Percentiles rank a stretch among this genome's conserved stretches.
Conservation (phyloP, 2,888 invertebrate species). For the Harmothoe impar region DNA sequence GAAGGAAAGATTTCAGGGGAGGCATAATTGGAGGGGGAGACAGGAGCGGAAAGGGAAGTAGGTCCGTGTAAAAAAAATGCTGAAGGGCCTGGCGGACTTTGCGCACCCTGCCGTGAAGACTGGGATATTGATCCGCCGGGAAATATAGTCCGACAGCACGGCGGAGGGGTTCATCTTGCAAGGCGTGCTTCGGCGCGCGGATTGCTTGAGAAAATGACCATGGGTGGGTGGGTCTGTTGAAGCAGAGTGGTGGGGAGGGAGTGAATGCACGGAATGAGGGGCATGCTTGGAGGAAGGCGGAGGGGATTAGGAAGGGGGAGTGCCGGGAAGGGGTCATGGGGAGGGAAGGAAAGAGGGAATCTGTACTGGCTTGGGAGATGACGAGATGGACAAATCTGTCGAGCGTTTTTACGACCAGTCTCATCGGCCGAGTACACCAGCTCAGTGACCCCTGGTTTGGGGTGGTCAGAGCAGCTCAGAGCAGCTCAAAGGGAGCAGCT, state of each 20-base stretch:
- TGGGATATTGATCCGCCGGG: constrained; percentile 55
- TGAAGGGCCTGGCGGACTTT: constrained; percentile 28
- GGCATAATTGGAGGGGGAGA: too few species aligned
- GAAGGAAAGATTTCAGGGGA: too few species aligned
- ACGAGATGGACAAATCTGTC: constrained; percentile 48
- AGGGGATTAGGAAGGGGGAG: neutral
- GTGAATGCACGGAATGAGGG: neutral
- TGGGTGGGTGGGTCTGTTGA: neutral
- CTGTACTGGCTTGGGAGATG: constrained; percentile 45
- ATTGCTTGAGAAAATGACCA: constrained; percentile 58
- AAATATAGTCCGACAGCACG: constrained; percentile 49
- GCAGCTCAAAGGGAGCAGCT: too few species aligned
- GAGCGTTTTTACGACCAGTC: neutral
- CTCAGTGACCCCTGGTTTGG: neutral
- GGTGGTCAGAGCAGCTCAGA: too few species aligned
- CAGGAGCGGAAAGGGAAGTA: too few species aligned
- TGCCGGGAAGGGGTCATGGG: neutral
- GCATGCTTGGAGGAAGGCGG: neutral
- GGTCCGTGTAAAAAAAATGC: neutral
- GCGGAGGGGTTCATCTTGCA: constrained; percentile 23
- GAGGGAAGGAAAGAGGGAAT: constrained; percentile 14
- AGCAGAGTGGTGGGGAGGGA: neutral
- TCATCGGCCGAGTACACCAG: neutral
- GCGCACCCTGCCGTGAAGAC: constrained; percentile 47
- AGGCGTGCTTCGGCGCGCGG: constrained; percentile 54